These are phyloP conservation scores for Palythoa grandis DNA, from an alignment of 92 coral and sea anemone genomes.

Conservation along the genomic window DNA sequence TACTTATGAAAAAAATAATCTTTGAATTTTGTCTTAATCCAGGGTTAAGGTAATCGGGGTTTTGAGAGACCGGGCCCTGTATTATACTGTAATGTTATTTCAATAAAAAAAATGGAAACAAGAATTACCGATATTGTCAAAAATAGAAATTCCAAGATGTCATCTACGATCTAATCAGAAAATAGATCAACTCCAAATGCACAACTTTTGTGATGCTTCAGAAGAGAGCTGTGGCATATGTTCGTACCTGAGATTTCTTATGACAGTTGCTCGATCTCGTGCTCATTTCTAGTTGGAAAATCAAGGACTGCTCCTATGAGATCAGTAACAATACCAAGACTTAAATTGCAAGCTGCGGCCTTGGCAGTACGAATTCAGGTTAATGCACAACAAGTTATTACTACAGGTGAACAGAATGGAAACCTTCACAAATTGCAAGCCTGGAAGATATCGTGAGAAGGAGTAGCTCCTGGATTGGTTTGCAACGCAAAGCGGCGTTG, in stretches of 20 bases:
- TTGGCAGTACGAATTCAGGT: conserved; percentile 10
- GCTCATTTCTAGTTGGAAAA: conserved; percentile 55
- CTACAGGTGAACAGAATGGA: background rate
- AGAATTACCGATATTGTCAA: conserved; percentile 1
- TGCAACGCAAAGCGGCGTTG: conserved; percentile 62
- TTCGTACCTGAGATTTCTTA: conserved; percentile 47
- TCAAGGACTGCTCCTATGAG: conserved; percentile 50
- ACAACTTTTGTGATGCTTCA: conserved; percentile 56
- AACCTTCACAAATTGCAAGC: background rate
- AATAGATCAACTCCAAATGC: conserved; percentile 43
- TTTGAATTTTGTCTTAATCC: no score
- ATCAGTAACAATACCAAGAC: conserved; percentile 57
- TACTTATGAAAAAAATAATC: no score
- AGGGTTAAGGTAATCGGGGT: no score
- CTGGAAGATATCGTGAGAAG: background rate
- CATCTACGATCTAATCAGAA: conserved; percentile 8
- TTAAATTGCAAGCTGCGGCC: conserved; percentile 54
- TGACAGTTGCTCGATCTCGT: conserved; percentile 38
- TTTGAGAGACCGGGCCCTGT: no score
- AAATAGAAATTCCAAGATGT: conserved; percentile 55
- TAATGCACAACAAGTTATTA: background rate
- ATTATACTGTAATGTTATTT: no score
- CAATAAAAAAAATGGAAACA: background rate
- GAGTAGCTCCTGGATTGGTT: conserved; percentile 52
- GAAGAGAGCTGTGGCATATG: conserved; percentile 56